Percentiles rank a stretch among this genome's conserved stretches.
These are phyloP conservation scores for Zaprionus obscuricornis DNA, from an alignment of 2,888 invertebrate species.

Conservation along the genomic window DNA sequence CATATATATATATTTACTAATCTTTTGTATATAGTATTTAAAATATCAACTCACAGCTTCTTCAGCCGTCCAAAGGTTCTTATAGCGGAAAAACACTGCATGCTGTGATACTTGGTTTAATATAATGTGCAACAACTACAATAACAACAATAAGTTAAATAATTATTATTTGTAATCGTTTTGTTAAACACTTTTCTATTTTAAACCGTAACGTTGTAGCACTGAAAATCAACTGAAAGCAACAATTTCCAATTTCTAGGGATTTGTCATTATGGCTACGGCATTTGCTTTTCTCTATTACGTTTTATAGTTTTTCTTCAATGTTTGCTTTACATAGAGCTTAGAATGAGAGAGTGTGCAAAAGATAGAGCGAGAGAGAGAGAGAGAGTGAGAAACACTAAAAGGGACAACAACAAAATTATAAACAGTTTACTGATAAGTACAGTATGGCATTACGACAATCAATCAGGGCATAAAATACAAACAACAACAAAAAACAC, in stretches of 20 bases:
- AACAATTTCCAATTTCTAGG: slow-evolving; percentile 7
- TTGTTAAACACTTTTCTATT: slow-evolving; percentile 15
- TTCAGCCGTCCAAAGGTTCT: slow-evolving; percentile 46
- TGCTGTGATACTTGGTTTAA: background rate
- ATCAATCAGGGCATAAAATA: slow-evolving; percentile 50
- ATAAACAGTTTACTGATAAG: slow-evolving; percentile 38
- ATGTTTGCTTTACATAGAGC: slow-evolving; percentile 30
- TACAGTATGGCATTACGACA: slow-evolving; percentile 27
- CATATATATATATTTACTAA: slow-evolving; percentile 4
- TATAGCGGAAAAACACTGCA: slow-evolving; percentile 28
- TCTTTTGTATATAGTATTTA: too few relatives aligned
- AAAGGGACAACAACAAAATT: slow-evolving; percentile 19
- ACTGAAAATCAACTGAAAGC: slow-evolving; percentile 41
- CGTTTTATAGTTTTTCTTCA: slow-evolving; percentile 34
- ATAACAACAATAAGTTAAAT: background rate
- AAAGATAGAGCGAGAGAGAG: background rate
- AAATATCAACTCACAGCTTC: slow-evolving; percentile 49
- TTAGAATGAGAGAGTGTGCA: too few relatives aligned
- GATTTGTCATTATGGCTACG: slow-evolving; percentile 31
- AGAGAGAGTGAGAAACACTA: too few relatives aligned
- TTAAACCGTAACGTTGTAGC: slow-evolving; percentile 36
- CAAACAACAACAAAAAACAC: too few relatives aligned
- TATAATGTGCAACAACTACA: too few relatives aligned
- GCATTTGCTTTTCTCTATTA: slow-evolving; percentile 41
- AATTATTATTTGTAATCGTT: too few relatives aligned